Evolutionary conservation across 2,888 invertebrate genomes (phyloP), one percentile per base, ranked within the genome.

Genomic region (Euplagia quadripunctaria): DNA sequence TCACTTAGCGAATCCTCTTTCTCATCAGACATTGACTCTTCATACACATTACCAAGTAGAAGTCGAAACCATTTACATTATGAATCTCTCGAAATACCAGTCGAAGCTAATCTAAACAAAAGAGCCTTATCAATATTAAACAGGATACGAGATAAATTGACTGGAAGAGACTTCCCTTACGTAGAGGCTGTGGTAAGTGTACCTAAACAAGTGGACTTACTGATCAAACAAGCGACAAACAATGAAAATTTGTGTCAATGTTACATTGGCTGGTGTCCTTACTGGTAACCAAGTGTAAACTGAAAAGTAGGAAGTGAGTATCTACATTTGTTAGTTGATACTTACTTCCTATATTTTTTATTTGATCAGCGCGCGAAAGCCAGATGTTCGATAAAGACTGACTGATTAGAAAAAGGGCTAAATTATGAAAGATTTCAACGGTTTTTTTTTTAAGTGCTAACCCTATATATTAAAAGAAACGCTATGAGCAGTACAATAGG

Each of bases 191-290:
- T 97, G 1, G 96, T 99, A 1, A 97, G 97, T 72, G 98, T 99
- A 1, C 97, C 97, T 74, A 97, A 97, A 81, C 99, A 99, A 94
- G 99, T 99, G 5, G 98, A 99, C 87, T 94, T 99, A 85, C 96
- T 99, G 52, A 99, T 99, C 81, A 98, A 98, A 88, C 99, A 99
- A 90, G 99, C 99, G 7, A 99, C 99, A 0, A 98, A 98, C 84
- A 99, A 99, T 93, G 99, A 99, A 93, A 99, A 99, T 94, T 97
- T 99, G 79, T 99, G 99, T 92, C 99, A 99, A 95, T 99, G 99
- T 91, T 99, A 99, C 90, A 99, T 99, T 82, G 99, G 99, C 75
- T 99, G 99, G 99, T 99, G 97, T 91, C 97, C 97, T 31, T 97
- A 97, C 89, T 97, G 97, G 97, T 97, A 95, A 93, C 76, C 70